Evolutionary conservation across 2,888 invertebrate species (phyloP).

Genomic region (Synergus laeviventris): DNA sequence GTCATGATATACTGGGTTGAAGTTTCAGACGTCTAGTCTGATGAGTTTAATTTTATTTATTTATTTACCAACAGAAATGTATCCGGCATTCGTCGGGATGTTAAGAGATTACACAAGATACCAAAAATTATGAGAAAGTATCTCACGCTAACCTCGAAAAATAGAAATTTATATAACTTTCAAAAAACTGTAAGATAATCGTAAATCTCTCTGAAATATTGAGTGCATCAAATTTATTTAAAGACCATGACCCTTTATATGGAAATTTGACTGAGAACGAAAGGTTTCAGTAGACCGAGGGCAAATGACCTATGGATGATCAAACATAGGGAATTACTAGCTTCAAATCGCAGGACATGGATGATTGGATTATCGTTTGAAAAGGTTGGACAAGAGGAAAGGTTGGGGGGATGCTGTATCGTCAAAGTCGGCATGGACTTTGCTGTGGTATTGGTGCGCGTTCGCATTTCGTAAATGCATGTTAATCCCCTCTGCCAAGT

Average conservation of each 20-base stretch:
- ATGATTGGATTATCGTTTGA: constrained; percentile 69
- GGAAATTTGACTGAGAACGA: constrained; percentile 22
- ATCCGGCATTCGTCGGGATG: too few relatives aligned
- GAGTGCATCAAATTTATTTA: constrained; percentile 2
- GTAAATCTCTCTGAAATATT: not conserved
- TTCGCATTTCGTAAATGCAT: constrained; percentile 66
- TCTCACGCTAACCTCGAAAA: not conserved
- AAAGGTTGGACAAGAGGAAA: constrained; percentile 55
- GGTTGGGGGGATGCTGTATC: constrained; percentile 50
- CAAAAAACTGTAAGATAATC: not conserved
- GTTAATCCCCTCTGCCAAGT: constrained; percentile 65
- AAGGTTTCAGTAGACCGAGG: constrained; percentile 30
- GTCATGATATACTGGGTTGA: not conserved
- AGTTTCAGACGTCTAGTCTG: too few relatives aligned
- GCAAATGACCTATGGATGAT: constrained; percentile 56
- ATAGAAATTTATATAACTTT: not conserved
- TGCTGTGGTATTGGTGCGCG: constrained; percentile 52
- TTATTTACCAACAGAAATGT: too few relatives aligned
- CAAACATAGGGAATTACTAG: constrained; percentile 69
- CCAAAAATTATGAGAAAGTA: too few relatives aligned
- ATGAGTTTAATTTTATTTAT: too few relatives aligned
- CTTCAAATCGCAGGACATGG: constrained; percentile 68
- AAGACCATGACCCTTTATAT: not conserved
- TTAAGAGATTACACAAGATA: too few relatives aligned
- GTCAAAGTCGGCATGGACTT: constrained; percentile 60